Percentiles rank a stretch among this genome's conserved stretches.
These are phyloP conservation scores for Athetis lepigone DNA, from an alignment of 2,888 invertebrate genomes.

Conservation along the genomic window DNA sequence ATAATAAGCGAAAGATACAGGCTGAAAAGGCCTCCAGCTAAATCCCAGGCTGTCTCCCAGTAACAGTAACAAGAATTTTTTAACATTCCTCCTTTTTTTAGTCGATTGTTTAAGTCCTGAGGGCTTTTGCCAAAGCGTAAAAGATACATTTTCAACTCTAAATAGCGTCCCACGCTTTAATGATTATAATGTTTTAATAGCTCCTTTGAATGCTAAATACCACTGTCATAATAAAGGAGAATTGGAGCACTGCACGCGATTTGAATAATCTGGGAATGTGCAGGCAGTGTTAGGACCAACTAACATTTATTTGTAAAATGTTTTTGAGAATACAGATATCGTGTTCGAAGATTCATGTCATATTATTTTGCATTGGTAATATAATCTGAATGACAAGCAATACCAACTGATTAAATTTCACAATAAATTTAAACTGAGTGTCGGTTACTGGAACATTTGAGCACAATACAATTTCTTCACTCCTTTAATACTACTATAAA, in stretches of 20 bases:
- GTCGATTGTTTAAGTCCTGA: constrained; percentile 32
- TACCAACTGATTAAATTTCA: constrained; percentile 33
- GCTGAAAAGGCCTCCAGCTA: constrained; percentile 74
- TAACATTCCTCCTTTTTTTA: constrained; percentile 40
- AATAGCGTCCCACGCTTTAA: constrained; percentile 44
- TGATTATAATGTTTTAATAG: constrained; percentile 37
- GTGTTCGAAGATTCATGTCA: constrained; percentile 34
- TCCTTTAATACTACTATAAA: constrained; percentile 52
- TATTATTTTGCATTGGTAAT: constrained; percentile 32
- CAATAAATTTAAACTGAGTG: constrained; percentile 40
- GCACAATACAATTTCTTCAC: constrained; percentile 49
- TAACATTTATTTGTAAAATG: not conserved
- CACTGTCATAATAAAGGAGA: constrained; percentile 18
- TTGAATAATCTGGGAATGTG: constrained; percentile 31
- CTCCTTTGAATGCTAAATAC: constrained; percentile 31
- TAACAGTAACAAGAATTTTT: constrained; percentile 43
- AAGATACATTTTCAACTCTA: constrained; percentile 32
- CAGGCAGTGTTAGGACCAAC: not conserved
- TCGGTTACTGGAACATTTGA: constrained; percentile 41
- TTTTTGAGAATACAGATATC: constrained; percentile 29
- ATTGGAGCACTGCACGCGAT: constrained; percentile 27
- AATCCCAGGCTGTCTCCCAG: constrained; percentile 78
- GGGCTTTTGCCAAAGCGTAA: constrained; percentile 35
- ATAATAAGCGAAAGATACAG: constrained; percentile 66
- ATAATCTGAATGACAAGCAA: constrained; percentile 33